Conservation (phyloP, 2,888 invertebrate genomes). For the Arrhopalites spinosus region DNA sequence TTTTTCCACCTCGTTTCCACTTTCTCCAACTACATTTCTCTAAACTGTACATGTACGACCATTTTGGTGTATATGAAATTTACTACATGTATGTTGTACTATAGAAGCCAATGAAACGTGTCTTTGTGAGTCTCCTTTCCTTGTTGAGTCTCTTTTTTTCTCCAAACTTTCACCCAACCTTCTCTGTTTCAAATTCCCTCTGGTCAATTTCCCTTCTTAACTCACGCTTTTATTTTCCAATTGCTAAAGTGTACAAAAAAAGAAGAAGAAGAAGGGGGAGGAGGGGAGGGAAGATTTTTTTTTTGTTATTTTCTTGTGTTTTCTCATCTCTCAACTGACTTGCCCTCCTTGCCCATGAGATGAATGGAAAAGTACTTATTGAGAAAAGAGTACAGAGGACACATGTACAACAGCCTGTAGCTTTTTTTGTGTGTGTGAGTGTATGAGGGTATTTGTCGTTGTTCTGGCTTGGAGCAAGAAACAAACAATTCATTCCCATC, state of each 20-base stretch:
- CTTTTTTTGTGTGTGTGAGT: too few relatives aligned
- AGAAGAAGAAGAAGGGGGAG: background rate
- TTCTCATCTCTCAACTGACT: background rate
- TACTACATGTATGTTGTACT: background rate
- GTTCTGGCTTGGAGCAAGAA: too few relatives aligned
- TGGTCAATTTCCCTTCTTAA: constrained; percentile 8
- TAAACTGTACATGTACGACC: background rate
- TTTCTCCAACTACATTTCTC: background rate
- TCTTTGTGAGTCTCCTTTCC: background rate
- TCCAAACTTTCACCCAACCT: background rate
- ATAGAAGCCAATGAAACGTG: background rate
- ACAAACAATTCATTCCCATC: too few relatives aligned
- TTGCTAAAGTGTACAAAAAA: background rate
- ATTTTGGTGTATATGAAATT: background rate
- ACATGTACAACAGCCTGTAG: too few relatives aligned
- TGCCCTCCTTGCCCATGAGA: background rate
- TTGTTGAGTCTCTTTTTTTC: background rate
- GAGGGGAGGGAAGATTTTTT: background rate
- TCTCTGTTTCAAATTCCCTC: constrained; percentile 16
- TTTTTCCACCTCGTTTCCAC: background rate
- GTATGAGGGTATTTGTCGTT: too few relatives aligned
- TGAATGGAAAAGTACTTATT: background rate
- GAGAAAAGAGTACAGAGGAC: too few relatives aligned
- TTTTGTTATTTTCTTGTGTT: background rate
- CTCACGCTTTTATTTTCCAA: constrained; percentile 16